Evolutionary conservation across 2,888 invertebrate genomes (phyloP), one percentile per base, ranked within the genome.

Genomic region (Saturnia pavonia): DNA sequence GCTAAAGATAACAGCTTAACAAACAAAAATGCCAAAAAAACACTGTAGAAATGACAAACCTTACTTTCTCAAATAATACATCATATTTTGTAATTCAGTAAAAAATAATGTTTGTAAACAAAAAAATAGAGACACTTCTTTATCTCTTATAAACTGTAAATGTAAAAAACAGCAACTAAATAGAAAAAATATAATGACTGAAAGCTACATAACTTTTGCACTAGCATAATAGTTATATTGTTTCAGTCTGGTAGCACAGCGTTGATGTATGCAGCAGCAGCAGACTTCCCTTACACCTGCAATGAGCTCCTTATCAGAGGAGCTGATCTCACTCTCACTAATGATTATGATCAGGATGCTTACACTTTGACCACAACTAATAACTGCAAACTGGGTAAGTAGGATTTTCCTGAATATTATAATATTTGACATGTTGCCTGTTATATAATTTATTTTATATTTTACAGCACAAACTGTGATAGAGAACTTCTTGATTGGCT

Each of bases 231-330:
- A n/a, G 16, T 19, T 48, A 19, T 19, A 48, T 65, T 78, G 71
- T 92, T 91, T 67, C 84, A 97, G 97, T 95, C 97, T 82, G 98
- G 98, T 70, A 98, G 98, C 85, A 97, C 98, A 65, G 97, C 98
- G 0, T 90, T 99, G 70, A 98, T 99, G 96, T 98, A 97, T 91
- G 98, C 98, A 69, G 97, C 98, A 8, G 96, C 96, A 80, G 97
- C 97, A 14, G 98, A 98, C 91, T 98, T 98, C 92, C 97, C 97
- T 0, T 97, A 97, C 85, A 97, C 97, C 72, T 97, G 97, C 82
- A 97, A 97, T 82, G 97, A 98, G 86, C 94, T 99, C 70, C 94
- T 99, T 68, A 94, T 96, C 27, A 94, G 96, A 82, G 97, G 97
- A 71, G 97, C 98, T 45, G 97, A 98, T 88, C 94, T 98, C 77